phyloP scores from a whole-genome alignment of 2,113 vertebrate genomes.

The Anthoscopus minutus region DNA sequence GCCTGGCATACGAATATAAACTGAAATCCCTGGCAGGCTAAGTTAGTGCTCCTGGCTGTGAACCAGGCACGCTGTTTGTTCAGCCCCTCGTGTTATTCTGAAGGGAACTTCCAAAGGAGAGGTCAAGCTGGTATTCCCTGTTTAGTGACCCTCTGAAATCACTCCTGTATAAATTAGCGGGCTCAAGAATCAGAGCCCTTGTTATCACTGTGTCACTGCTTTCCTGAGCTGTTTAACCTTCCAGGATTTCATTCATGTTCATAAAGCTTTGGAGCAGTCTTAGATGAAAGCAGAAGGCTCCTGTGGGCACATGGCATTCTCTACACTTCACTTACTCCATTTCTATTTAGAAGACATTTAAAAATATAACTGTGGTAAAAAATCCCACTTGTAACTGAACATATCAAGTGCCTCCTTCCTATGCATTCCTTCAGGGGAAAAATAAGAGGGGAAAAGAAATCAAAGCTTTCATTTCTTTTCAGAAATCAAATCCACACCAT shows the following conservation, averaged over 20 bases:
- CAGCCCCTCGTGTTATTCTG: not conserved
- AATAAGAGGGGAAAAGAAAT: not conserved
- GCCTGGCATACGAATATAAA: not conserved
- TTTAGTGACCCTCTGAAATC: not conserved
- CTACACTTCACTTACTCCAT: not conserved
- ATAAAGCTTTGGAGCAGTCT: not conserved
- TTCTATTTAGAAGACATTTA: not conserved
- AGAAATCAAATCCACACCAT: not conserved
- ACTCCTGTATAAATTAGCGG: not conserved
- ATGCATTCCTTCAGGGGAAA: not conserved
- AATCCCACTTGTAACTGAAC: not conserved
- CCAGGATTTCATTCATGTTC: not conserved
- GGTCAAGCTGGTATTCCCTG: not conserved
- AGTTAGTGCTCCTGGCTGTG: not conserved
- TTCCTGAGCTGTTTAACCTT: not conserved
- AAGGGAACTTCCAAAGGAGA: not conserved
- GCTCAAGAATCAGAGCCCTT: not conserved
- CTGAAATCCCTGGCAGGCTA: not conserved
- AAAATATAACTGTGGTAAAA: not conserved
- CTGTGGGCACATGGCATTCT: not conserved
- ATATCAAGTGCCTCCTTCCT: not conserved
- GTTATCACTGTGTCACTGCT: not conserved
- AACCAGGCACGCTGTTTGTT: not conserved
- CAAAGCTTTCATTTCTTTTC: not conserved
- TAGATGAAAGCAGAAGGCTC: not conserved